These are phyloP conservation scores for Andinoacara biseriatus DNA, from an alignment of 2,113 vertebrate species.

Conservation along the genomic window DNA sequence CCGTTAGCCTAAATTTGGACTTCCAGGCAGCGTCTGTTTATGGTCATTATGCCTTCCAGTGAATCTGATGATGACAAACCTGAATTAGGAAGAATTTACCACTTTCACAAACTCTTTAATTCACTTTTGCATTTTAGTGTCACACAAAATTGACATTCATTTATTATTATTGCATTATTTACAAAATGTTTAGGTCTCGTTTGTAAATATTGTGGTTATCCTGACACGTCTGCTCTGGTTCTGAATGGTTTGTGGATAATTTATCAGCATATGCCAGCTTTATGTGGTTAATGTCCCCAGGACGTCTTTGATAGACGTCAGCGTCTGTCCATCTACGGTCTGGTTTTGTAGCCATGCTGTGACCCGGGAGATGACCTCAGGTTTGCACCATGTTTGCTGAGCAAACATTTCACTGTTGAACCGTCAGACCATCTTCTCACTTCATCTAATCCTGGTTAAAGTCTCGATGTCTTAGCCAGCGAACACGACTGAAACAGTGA, in stretches of 20 bases:
- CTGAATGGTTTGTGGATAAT: neutral
- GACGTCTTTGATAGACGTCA: neutral
- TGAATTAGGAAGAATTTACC: neutral
- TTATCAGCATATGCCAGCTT: neutral
- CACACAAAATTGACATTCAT: neutral
- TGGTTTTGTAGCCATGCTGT: neutral
- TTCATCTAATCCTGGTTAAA: neutral
- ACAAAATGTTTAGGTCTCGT: neutral
- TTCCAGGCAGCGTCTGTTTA: neutral
- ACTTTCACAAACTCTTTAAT: neutral
- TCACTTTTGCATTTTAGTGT: neutral
- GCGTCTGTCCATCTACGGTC: neutral
- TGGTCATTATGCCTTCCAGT: neutral
- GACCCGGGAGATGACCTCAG: neutral
- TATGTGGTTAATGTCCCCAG: neutral
- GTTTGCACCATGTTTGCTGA: neutral
- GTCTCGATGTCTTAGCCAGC: neutral
- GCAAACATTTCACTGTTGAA: too few relatives aligned
- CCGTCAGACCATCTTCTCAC: too few relatives aligned
- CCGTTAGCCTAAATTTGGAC: neutral
- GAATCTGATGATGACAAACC: neutral
- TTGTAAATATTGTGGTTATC: neutral
- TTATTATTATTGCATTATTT: neutral
- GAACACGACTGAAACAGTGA: too few relatives aligned
- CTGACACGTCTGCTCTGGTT: too few relatives aligned